Evolutionary conservation across 2,888 invertebrate genomes (phyloP).

Genomic region (Glaucopsyche alexis): DNA sequence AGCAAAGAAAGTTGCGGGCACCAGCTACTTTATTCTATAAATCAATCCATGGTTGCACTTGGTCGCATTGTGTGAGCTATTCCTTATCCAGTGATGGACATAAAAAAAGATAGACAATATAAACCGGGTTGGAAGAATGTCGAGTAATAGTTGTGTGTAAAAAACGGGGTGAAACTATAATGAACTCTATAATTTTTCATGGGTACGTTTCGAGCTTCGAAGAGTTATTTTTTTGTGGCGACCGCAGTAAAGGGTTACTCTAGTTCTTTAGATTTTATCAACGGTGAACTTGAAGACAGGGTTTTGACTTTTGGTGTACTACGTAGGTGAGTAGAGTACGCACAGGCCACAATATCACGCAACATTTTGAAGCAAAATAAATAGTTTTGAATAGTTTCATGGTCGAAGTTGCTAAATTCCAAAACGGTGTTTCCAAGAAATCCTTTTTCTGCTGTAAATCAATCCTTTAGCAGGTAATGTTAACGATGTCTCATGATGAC

Average conservation of each 20-base stretch:
- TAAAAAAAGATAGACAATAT: constrained; percentile 29
- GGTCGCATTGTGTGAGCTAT: constrained; percentile 11
- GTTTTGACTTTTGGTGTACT: background rate
- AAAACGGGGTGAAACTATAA: constrained; percentile 26
- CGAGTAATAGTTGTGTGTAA: constrained; percentile 25
- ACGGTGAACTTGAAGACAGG: background rate
- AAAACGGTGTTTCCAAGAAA: too few relatives aligned
- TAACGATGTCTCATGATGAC: too few relatives aligned
- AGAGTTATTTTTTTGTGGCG: constrained; percentile 1
- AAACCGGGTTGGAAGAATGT: constrained; percentile 31
- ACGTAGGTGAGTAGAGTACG: background rate
- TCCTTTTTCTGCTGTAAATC: too few relatives aligned
- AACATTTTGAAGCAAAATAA: background rate
- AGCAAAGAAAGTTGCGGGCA: too few relatives aligned
- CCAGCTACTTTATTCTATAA: background rate
- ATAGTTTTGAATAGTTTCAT: too few relatives aligned
- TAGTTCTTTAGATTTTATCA: constrained; percentile 12
- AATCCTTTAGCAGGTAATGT: too few relatives aligned
- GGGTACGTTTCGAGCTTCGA: background rate
- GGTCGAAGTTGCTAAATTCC: too few relatives aligned
- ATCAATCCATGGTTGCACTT: background rate
- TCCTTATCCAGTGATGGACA: constrained; percentile 3
- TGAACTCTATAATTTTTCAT: constrained; percentile 27
- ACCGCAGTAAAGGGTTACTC: constrained; percentile 13
- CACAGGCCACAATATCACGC: too few relatives aligned